These are phyloP conservation scores for Anarhynchus alexandrinus DNA, from an alignment of 2,113 vertebrate species.

Conservation along the genomic window DNA sequence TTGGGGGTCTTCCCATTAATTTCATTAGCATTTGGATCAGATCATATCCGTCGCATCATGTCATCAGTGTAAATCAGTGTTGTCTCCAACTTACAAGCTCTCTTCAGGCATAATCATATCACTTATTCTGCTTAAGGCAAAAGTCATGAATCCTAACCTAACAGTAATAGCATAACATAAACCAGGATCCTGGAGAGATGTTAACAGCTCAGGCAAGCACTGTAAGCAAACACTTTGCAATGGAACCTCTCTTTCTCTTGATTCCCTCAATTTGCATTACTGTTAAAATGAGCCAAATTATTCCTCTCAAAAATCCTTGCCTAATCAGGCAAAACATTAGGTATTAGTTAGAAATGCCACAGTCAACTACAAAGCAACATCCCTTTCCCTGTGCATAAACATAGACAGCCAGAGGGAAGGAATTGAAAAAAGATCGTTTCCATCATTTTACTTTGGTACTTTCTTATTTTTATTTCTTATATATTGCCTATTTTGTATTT, in stretches of 20 bases:
- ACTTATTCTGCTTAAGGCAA: conserved; percentile 18
- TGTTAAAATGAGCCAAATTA: background rate
- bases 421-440: background rate
- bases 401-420: background rate
- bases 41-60: background rate
- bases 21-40: background rate
- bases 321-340: background rate
- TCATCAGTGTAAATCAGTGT: background rate
- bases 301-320: background rate
- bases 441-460: background rate
- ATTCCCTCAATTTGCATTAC: background rate
- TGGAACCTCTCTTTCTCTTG: background rate
- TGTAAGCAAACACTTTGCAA: background rate
- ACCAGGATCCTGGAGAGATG: background rate
- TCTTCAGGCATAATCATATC: conserved; percentile 16
- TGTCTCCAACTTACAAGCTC: conserved; percentile 21
- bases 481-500: background rate
- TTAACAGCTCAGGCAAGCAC: background rate
- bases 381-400: background rate
- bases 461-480: background rate
- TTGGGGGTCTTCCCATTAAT: background rate
- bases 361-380: background rate
- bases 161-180: background rate
- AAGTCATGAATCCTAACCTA: conserved; percentile 10
- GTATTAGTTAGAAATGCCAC: background rate